phyloP scores from a whole-genome alignment of 2,797 vertebrate species.

The Notolabrus celidotus region DNA sequence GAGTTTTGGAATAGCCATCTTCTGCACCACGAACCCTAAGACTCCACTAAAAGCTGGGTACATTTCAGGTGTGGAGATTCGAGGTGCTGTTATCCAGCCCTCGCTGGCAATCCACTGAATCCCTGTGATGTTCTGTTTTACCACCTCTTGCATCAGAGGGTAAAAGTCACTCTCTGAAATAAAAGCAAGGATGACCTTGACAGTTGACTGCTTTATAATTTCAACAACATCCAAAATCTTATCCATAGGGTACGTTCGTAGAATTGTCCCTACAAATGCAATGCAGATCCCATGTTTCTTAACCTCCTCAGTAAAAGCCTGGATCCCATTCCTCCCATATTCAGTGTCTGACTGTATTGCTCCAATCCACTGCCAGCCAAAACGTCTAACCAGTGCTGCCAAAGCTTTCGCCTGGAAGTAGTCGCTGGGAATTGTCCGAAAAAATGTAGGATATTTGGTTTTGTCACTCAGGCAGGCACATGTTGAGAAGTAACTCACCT shows the following conservation, averaged over 20 bases:
- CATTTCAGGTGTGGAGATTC: slow-evolving; percentile 79
- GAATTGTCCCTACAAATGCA: slow-evolving; percentile 82
- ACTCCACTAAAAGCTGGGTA: slow-evolving; percentile 81
- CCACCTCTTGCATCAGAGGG: slow-evolving; percentile 82
- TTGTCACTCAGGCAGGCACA: slow-evolving; percentile 85
- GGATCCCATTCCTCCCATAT: slow-evolving; percentile 81
- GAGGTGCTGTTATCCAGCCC: slow-evolving; percentile 84
- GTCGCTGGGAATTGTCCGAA: slow-evolving; percentile 86
- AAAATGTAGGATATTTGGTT: slow-evolving; percentile 85
- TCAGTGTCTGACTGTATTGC: slow-evolving; percentile 85
- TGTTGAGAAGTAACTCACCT: slow-evolving; percentile 89
- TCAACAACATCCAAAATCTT: slow-evolving; percentile 79
- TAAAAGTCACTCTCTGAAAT: slow-evolving; percentile 80
- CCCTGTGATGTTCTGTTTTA: slow-evolving; percentile 83
- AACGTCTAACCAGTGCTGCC: slow-evolving; percentile 81
- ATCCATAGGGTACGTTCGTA: slow-evolving; percentile 68
- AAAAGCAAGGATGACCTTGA: slow-evolving; percentile 85
- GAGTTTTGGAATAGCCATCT: slow-evolving; percentile 81
- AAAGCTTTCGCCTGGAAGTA: slow-evolving; percentile 85
- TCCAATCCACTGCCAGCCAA: slow-evolving; percentile 87
- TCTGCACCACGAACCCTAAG: slow-evolving; percentile 82
- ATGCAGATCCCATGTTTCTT: slow-evolving; percentile 80
- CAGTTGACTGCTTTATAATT: slow-evolving; percentile 79
- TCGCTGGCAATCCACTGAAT: slow-evolving; percentile 88
- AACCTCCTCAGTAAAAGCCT: slow-evolving; percentile 81